Evolutionary conservation across 1,140 invertebrate genomes (phyloP).

Genomic region (Caenorhabditis latens): DNA sequence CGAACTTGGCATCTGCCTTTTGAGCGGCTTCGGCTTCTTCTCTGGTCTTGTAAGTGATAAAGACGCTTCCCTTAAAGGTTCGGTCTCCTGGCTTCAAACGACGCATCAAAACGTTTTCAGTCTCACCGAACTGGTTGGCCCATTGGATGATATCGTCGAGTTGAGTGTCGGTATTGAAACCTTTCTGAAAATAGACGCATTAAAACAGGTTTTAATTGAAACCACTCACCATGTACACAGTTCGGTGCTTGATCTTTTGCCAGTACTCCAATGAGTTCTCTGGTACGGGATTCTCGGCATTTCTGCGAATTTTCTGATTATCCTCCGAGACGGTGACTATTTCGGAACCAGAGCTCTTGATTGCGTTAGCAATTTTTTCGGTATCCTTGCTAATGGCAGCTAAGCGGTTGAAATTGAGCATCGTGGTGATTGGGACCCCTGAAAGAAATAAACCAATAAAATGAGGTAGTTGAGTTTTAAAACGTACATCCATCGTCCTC

Average conservation of each 20-base stretch:
- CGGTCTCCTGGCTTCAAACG: slow-evolving; percentile 65
- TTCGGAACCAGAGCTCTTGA: slow-evolving; percentile 83
- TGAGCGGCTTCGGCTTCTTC: slow-evolving; percentile 83
- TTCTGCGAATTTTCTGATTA: slow-evolving; percentile 86
- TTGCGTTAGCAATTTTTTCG: slow-evolving; percentile 84
- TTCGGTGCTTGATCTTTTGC: slow-evolving; percentile 84
- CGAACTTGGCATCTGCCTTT: slow-evolving; percentile 84
- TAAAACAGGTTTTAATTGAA: neutral
- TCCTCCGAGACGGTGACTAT: slow-evolving; percentile 87
- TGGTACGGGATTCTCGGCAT: slow-evolving; percentile 85
- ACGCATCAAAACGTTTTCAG: slow-evolving; percentile 83
- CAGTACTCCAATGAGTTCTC: slow-evolving; percentile 86
- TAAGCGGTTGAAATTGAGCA: slow-evolving; percentile 90
- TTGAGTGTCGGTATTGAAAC: slow-evolving; percentile 84
- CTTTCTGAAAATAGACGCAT: slow-evolving; percentile 81
- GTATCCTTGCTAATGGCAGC: slow-evolving; percentile 84
- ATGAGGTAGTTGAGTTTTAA: neutral
- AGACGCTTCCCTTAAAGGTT: slow-evolving; percentile 88
- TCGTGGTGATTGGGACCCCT: slow-evolving; percentile 86
- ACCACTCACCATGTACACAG: slow-evolving; percentile 83
- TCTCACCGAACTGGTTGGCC: slow-evolving; percentile 83
- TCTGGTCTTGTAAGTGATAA: slow-evolving; percentile 85
- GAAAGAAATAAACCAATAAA: slow-evolving; percentile 53
- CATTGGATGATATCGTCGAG: slow-evolving; percentile 85
- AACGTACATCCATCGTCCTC: slow-evolving; percentile 87